Evolutionary conservation across 2,113 vertebrate genomes (phyloP).

Genomic region (Gymnocephalus cernua): DNA sequence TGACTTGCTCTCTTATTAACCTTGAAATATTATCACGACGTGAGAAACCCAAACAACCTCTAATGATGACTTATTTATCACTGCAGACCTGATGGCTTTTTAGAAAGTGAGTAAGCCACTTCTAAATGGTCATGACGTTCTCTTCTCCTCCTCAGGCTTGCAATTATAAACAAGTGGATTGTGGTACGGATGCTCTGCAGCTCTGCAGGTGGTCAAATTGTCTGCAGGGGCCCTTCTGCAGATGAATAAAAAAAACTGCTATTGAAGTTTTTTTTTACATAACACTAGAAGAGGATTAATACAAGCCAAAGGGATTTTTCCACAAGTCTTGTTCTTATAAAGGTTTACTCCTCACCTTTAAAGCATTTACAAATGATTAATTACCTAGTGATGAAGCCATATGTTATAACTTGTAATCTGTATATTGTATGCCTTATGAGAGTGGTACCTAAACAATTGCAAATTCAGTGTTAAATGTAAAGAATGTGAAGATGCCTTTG

Average conservation of each 20-base stretch:
- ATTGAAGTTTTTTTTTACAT: neutral
- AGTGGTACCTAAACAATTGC: neutral
- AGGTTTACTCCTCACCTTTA: neutral
- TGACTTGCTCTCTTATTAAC: neutral
- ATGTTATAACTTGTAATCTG: neutral
- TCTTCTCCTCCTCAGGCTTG: neutral
- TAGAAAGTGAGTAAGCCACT: neutral
- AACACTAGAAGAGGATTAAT: neutral
- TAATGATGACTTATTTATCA: conserved; percentile 3
- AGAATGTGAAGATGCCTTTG: neutral
- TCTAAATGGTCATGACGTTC: neutral
- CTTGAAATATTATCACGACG: conserved; percentile 17
- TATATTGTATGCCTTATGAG: neutral
- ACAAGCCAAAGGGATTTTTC: neutral
- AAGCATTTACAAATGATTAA: neutral
- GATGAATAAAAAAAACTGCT: neutral
- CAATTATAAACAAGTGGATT: neutral
- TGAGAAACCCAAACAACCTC: conserved; percentile 6
- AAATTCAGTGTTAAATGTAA: neutral
- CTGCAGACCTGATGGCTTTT: conserved; percentile 1
- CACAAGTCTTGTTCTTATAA: neutral
- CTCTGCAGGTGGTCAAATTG: neutral
- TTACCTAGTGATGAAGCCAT: neutral
- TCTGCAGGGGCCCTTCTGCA: neutral
- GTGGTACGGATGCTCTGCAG: neutral